Base-by-base conservation (phyloP, 2,888 invertebrate species). In the Orthosia cruda region DNA sequence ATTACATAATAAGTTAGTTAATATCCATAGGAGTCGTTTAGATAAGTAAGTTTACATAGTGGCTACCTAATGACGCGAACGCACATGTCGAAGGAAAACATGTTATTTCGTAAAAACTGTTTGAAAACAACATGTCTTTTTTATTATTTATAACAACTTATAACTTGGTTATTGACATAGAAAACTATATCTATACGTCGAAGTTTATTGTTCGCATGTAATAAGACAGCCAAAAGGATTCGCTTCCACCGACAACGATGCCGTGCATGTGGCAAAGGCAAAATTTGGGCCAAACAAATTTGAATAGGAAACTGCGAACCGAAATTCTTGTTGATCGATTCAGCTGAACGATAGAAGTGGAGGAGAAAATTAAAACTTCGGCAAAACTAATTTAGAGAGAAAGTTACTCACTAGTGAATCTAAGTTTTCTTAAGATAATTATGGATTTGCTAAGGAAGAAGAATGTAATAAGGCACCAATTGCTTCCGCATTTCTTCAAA, bases 41-140 rank as follows among this genome's bases (percentile, higher is more conserved):
- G 2, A 23, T 62, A 13, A 7, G 4, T 23, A 9, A 3, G 9
- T 45, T 47, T 15, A 32, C 15, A 26, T 16, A 40, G 9, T 40
- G 9, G 40, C 40, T 40, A 40, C 32, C 32, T 49, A 49, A 67
- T 23, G 57, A 58, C 57, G 40, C n/a, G 1, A 32, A 47, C 18
- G 11, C 12, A 32, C 5, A 52, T 13, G 13, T 50, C 26, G 23
- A 32, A 57, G 23, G 50, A 45, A 71, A 71, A 62, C 55, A 62
- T 57, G 72, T 62, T 71, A 26, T 62, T 49, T 40, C 55, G 16
- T 23, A n/a, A 23, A 12, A 40, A 57, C 20, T 13, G 5, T 49
- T 47, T 49, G 47, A 62, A 32, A 23, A 15, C n/a, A 64, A 64
- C 15, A 50, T 40, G 65, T 32, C 16, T 20, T 12, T 12, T 40